Evolutionary conservation across 2,888 invertebrate genomes (phyloP).

Genomic region (Sceliomorpha sp.): DNA sequence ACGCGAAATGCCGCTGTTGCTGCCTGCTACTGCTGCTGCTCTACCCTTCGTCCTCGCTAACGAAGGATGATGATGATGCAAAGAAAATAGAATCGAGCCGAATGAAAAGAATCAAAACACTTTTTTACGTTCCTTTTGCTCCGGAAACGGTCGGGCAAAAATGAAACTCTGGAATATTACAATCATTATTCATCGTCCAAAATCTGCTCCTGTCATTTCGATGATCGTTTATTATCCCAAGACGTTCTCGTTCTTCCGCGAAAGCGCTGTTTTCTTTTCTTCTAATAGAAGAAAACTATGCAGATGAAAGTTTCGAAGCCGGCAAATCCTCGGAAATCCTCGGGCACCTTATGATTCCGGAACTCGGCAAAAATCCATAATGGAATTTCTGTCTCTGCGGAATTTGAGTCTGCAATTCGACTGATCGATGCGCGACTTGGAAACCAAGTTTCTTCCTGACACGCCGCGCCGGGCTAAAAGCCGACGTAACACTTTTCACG

Average conservation of each 20-base stretch:
- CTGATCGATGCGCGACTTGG: constrained; percentile 16
- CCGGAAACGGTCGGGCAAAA: neutral
- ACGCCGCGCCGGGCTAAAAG: constrained; percentile 13
- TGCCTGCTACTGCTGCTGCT: no score
- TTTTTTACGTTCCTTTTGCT: no score
- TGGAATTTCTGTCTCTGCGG: constrained; percentile 10
- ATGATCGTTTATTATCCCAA: constrained; percentile 2
- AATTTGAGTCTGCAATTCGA: constrained; percentile 15
- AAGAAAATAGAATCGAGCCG: neutral
- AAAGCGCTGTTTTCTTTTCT: neutral
- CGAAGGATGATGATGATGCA: neutral
- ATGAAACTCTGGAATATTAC: neutral
- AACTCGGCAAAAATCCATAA: constrained; percentile 26
- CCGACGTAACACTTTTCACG: constrained; percentile 29
- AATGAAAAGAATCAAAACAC: constrained; percentile 1
- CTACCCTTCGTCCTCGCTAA: constrained; percentile 13
- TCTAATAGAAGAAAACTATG: constrained; percentile 13
- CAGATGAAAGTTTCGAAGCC: constrained; percentile 10
- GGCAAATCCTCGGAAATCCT: constrained; percentile 2
- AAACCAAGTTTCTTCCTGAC: constrained; percentile 21
- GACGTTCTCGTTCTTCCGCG: constrained; percentile 10
- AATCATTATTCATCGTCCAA: constrained; percentile 11
- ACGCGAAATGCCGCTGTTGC: constrained; percentile 18
- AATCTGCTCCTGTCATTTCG: constrained; percentile 1
- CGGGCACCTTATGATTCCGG: constrained; percentile 13